phyloP scores from a whole-genome alignment of 2,797 vertebrate species.

The Syngnathus acus region DNA sequence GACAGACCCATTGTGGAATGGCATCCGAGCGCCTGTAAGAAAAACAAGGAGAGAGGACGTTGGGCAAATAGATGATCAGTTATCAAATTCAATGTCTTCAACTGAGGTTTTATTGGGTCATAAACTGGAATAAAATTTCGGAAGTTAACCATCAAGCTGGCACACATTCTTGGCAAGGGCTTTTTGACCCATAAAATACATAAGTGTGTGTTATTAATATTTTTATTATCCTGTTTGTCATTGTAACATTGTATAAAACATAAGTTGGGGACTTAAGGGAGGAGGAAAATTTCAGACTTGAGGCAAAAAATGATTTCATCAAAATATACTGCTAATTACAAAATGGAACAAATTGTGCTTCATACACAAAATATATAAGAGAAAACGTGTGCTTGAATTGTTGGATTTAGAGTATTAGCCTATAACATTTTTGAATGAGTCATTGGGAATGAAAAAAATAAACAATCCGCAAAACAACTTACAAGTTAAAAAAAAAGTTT shows the following conservation, averaged over 20 bases:
- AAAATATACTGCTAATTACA: not conserved
- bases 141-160: not conserved
- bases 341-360: not conserved
- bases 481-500: too few relatives aligned
- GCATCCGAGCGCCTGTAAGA: not conserved
- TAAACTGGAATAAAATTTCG: not conserved
- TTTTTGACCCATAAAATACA: not conserved
- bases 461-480: too few relatives aligned
- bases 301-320: not conserved
- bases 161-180: too few relatives aligned
- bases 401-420: not conserved
- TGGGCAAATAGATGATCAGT: not conserved
- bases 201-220: not conserved
- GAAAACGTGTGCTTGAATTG: too few relatives aligned
- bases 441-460: too few relatives aligned
- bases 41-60: not conserved
- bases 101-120: not conserved
- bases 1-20: constrained; percentile 18
- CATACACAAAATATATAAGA: not conserved
- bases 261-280: not conserved
- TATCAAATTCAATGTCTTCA: not conserved
- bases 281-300: not conserved
- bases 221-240: not conserved
- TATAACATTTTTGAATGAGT: not conserved
- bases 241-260: not conserved